phyloP scores from a whole-genome alignment of 2,797 vertebrate species.

The Meda fulgida region DNA sequence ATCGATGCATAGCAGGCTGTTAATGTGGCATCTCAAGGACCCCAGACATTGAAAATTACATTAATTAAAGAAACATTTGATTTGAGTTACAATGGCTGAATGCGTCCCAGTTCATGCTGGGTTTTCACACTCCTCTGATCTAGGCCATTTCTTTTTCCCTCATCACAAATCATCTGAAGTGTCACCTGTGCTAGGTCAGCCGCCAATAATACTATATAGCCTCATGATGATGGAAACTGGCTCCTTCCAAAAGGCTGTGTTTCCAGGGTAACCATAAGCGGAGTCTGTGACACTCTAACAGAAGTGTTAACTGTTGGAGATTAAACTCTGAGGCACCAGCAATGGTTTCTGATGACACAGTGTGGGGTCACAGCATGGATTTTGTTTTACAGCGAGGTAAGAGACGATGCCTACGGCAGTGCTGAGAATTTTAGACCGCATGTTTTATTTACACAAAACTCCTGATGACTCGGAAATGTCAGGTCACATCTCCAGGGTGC shows the following conservation, averaged over 20 bases:
- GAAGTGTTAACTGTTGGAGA: slow-evolving; percentile 53
- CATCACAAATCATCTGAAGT: slow-evolving; percentile 48
- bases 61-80: slow-evolving; percentile 79
- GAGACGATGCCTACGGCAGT: slow-evolving; percentile 53
- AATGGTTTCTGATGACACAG: slow-evolving; percentile 38
- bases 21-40: slow-evolving; percentile 76
- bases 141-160: slow-evolving; percentile 16
- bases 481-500: slow-evolving; percentile 68
- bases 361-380: slow-evolving; percentile 23
- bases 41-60: slow-evolving; percentile 75
- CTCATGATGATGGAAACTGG: slow-evolving; percentile 24
- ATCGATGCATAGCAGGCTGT: slow-evolving; percentile 76
- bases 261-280: slow-evolving; percentile 43
- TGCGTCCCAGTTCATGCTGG: slow-evolving; percentile 32
- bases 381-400: neutral
- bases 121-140: slow-evolving; percentile 41
- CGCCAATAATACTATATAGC: slow-evolving; percentile 37
- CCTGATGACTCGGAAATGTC: slow-evolving; percentile 70
- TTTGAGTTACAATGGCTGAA: slow-evolving; percentile 66
- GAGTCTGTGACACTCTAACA: slow-evolving; percentile 35
- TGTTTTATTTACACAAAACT: slow-evolving; percentile 56
- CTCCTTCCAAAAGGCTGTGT: slow-evolving; percentile 43
- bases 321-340: slow-evolving; percentile 22
- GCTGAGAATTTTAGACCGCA: slow-evolving; percentile 21
- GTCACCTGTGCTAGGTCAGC: slow-evolving; percentile 55